These are phyloP conservation scores for Saccostrea echinata DNA, from an alignment of 1,140 invertebrate species.

Conservation along the genomic window DNA sequence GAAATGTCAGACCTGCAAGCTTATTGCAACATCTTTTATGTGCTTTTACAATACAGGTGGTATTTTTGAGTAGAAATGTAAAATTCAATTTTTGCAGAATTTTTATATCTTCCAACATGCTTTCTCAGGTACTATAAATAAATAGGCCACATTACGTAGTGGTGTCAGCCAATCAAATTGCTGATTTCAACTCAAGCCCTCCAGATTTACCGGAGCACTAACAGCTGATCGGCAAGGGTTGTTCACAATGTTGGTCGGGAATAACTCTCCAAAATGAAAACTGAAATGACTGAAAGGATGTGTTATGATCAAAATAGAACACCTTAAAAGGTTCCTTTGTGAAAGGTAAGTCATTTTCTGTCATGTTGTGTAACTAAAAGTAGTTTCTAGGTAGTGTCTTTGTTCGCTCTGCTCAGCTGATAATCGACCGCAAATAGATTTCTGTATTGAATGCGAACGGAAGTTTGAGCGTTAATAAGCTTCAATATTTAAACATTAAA, in stretches of 20 bases:
- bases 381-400: neutral
- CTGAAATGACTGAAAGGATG: neutral
- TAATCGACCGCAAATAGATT: neutral
- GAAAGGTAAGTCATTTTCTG: slow-evolving; percentile 1
- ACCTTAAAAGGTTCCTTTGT: neutral
- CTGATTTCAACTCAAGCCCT: neutral
- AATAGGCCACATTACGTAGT: slow-evolving; percentile 21
- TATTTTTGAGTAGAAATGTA: neutral
- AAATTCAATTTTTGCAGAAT: slow-evolving; percentile 32
- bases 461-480: neutral
- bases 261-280: neutral
- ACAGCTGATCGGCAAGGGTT: slow-evolving; percentile 26
- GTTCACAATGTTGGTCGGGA: slow-evolving; percentile 18
- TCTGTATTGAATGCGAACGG: neutral
- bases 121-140: slow-evolving; percentile 29
- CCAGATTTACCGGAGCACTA: slow-evolving; percentile 18
- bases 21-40: neutral
- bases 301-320: slow-evolving; percentile 8
- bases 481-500: neutral
- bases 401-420: neutral
- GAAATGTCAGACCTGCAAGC: neutral
- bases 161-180: slow-evolving; percentile 16
- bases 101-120: neutral
- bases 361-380: neutral
- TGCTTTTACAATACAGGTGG: neutral